Conservation (phyloP, 2,797 vertebrate species). For the Rhinoraja longicauda region DNA sequence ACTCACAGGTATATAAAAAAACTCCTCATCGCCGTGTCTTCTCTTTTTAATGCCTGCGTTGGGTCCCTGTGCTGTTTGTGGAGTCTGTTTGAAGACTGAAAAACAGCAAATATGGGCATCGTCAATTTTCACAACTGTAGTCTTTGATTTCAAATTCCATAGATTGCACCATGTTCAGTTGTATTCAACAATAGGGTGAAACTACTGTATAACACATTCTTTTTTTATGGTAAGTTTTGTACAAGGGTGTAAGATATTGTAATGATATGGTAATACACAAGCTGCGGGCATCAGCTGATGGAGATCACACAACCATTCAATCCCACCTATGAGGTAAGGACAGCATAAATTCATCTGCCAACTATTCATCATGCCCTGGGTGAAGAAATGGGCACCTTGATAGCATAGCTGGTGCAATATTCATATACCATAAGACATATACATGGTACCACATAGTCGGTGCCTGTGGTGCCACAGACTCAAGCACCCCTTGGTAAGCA, state of each 20-base stretch:
- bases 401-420: neutral
- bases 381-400: neutral
- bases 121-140: neutral
- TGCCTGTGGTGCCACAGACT: too few relatives aligned
- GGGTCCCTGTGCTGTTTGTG: slow-evolving; percentile 71
- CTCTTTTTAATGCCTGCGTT: slow-evolving; percentile 77
- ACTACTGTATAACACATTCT: neutral
- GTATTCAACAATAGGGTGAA: neutral
- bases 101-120: neutral
- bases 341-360: neutral
- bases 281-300: neutral
- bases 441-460: too few relatives aligned
- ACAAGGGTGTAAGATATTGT: neutral
- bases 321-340: neutral
- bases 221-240: neutral
- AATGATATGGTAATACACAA: neutral
- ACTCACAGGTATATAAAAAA: slow-evolving; percentile 91
- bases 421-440: too few relatives aligned
- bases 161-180: neutral
- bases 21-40: slow-evolving; percentile 85
- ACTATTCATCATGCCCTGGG: neutral
- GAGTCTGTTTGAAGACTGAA: slow-evolving; percentile 87
- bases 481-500: neutral
- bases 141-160: neutral
- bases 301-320: neutral